Evolutionary conservation across 2,888 invertebrate genomes (phyloP), one percentile per base, ranked within the genome.

Genomic region (Heliconius charithonia): DNA sequence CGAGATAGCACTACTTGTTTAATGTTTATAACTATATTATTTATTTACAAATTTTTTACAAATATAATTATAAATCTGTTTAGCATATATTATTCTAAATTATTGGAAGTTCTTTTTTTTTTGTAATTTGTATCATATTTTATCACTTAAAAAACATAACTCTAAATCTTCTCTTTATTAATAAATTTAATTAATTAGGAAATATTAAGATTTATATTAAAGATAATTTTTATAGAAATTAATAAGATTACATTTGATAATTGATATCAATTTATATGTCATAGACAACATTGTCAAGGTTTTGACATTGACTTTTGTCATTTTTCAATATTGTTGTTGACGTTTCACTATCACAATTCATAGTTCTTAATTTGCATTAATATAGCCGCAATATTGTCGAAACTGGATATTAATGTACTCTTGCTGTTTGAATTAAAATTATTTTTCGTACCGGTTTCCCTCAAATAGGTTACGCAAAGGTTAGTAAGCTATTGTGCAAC

Each of bases 371-470:
- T 77, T 77, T 77, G 56, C 77, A 72, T 66, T 79, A 66, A 67
- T 37, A n/a, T 45, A 67, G 71, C 75, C 76, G 66, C 79, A 71
- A 45, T 66, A 71, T 63, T 65, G 51, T 66, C 65, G 62, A 76
- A 76, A 76, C 66, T 72, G 72, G 76, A 67, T 71, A 45, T 56
- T 59, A 72, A 76, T 76, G 12, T 16, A 41, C 13, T 76, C 59
- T 72, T 65, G 32, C 51, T 75, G 29, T 66, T 63, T 71, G 63
- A 76, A 69, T 51, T 76, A 73, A 79, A 63, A 67, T 81, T 85
- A 86, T 83, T 85, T 82, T 82, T 59, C 25, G 82, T 86, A 87
- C 88, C 84, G 85, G 88, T 88, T 87, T 76, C 45, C 63, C n/a
- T 67, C n/a, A 65, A 69, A 32, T 73, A 76, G 41, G 16, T 79